phyloP scores from a whole-genome alignment of 1,140 invertebrate genomes.

The Pogonus chalceus region DNA sequence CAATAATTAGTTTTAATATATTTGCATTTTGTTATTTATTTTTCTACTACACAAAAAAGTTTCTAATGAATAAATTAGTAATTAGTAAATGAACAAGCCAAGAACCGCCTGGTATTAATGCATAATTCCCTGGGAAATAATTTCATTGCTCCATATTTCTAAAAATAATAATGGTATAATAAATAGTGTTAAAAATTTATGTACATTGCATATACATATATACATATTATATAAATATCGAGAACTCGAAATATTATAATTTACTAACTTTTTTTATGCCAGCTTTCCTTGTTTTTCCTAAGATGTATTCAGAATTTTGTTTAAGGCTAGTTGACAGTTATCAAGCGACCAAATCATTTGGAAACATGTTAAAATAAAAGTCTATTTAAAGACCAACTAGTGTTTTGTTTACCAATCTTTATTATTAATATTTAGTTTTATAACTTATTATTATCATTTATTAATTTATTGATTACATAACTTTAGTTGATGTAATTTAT shows the following conservation, averaged over 20 bases:
- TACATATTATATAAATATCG: slow-evolving; percentile 6
- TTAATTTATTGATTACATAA: no score
- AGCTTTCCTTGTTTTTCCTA: neutral
- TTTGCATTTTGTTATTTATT: no score
- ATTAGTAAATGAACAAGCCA: no score
- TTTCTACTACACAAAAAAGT: no score
- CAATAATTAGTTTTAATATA: no score
- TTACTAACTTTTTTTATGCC: neutral
- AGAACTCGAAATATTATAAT: neutral
- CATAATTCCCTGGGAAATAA: neutral
- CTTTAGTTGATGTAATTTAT: no score
- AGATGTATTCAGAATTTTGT: neutral
- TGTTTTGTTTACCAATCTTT: no score
- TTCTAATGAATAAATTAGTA: no score
- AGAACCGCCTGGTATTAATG: neutral
- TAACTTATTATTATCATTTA: no score
- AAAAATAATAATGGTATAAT: neutral
- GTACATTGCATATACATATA: slow-evolving; percentile 7
- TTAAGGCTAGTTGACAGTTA: neutral
- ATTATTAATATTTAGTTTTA: no score
- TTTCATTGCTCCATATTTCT: slow-evolving; percentile 6
- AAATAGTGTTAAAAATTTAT: slow-evolving; percentile 5
- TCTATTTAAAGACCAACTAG: neutral
- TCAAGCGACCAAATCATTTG: neutral
- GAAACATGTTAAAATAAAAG: neutral